Conservation (phyloP, 2,113 vertebrate species). For the Acrocephalus kingi region DNA sequence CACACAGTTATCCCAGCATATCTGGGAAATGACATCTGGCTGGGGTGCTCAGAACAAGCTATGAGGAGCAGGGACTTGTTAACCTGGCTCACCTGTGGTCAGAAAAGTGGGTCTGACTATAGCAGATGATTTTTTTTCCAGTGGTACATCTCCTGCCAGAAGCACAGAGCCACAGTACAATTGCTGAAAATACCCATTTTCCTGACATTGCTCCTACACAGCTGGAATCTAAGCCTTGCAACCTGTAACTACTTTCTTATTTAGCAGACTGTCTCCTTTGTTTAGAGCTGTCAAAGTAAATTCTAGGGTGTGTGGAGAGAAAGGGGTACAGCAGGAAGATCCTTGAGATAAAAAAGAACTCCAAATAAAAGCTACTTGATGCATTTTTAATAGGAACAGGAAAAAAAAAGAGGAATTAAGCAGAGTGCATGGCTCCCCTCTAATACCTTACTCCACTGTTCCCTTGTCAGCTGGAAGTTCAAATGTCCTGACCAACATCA, state of each 20-base stretch:
- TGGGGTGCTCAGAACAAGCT: background rate
- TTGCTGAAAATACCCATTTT: background rate
- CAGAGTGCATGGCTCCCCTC: background rate
- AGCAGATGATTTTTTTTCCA: background rate
- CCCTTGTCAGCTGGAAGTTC: background rate
- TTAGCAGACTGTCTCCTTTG: background rate
- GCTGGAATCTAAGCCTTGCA: background rate
- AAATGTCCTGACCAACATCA: background rate
- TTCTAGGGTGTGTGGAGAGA: background rate
- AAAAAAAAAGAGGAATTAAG: background rate
- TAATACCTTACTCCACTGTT: background rate
- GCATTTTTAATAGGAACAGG: background rate
- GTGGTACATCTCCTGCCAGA: background rate
- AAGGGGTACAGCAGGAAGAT: background rate
- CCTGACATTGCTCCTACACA: background rate
- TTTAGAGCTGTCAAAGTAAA: background rate
- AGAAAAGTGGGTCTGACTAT: background rate
- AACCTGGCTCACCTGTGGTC: background rate
- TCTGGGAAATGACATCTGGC: background rate
- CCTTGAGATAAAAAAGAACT: background rate
- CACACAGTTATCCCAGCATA: background rate
- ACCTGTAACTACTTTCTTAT: background rate
- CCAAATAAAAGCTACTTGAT: background rate
- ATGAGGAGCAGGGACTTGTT: background rate
- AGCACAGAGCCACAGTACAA: background rate